Conservation (phyloP, 2,797 vertebrate species). For the Catharus ustulatus region DNA sequence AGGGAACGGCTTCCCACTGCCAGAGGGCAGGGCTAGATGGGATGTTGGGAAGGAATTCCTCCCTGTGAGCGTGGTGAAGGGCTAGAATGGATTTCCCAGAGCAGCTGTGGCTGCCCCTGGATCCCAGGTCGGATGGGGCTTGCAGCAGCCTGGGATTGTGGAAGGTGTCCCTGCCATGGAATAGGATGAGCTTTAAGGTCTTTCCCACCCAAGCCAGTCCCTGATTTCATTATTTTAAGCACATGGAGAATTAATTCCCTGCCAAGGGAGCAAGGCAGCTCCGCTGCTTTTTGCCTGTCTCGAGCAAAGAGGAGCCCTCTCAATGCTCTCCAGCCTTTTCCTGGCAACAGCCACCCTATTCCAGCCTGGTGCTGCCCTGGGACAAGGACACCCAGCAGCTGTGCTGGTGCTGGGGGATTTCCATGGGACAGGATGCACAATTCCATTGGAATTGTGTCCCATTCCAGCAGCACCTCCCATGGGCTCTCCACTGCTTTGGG, state of each 20-base stretch:
- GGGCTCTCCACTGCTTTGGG: rapidly evolving
- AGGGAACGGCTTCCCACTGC: not conserved
- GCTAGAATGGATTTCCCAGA: not conserved
- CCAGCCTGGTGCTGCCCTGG: not conserved
- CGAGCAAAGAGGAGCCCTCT: not conserved
- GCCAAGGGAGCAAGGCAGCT: not conserved
- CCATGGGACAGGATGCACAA: not conserved
- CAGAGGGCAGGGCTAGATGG: not conserved
- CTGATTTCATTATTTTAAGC: not conserved
- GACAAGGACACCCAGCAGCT: not conserved
- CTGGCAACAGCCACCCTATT: not conserved
- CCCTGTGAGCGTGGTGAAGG: rapidly evolving
- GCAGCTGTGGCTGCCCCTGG: not conserved
- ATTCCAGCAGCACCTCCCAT: not conserved
- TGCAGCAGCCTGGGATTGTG: not conserved
- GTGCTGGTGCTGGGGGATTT: not conserved
- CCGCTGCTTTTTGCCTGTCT: not conserved
- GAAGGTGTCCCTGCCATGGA: not conserved
- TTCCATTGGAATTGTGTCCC: not conserved
- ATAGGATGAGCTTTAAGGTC: not conserved
- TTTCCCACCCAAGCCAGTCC: not conserved
- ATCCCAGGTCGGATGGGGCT: not conserved
- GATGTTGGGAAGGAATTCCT: rapidly evolving
- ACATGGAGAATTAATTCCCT: not conserved
- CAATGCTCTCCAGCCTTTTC: not conserved